Evolutionary conservation across 2,113 vertebrate genomes (phyloP), one percentile per base, ranked within the genome.

Genomic region (Colinus virginianus): DNA sequence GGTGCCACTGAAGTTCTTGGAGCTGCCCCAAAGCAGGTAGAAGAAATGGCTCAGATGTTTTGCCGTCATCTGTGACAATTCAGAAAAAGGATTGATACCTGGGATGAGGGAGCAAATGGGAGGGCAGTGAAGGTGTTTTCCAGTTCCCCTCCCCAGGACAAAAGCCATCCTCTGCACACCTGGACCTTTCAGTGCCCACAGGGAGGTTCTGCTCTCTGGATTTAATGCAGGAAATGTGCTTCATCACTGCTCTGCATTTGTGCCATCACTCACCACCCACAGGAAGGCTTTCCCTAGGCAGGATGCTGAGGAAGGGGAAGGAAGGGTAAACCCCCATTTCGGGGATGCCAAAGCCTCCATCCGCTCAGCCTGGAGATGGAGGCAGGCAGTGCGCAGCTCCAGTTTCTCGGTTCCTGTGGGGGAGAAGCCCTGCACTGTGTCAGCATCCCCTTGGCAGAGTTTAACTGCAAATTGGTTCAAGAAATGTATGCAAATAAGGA

Each of bases 381-480:
- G 81, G 75, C 75, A 89, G 46, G 67, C 40, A 40, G 38, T 18
- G 62, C 51, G 38, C 30, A n/a, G 71, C 53, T 70, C 68, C 77
- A 71, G 9, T 78, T 89, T 89, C 89, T 58, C 6, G 22, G 30
- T 82, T 81, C 55, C 64, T 46, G 45, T 89, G 51, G 38, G n/a
- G 26, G 28, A 86, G 68, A 90, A 91, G 58, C 48, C 82, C 91
- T 92, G 93, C 84, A 43, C 63, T 94, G 72, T 94, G 87, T 90
- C 87, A 93, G 84, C 91, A 90, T 89, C 87, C 64, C 74, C 87
- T 83, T 64, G 8, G 55, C 2, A 88, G 19, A 59, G 68, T 85
- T 85, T 17, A 89, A 59, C 71, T 51, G 89, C 90, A 96, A 92
- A 96, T 96, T 80, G 82, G 89, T 94, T 96, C 94, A 95, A 95